These are phyloP conservation scores for Amblyjoppa fuscipennis DNA, from an alignment of 2,888 invertebrate species.

Conservation along the genomic window DNA sequence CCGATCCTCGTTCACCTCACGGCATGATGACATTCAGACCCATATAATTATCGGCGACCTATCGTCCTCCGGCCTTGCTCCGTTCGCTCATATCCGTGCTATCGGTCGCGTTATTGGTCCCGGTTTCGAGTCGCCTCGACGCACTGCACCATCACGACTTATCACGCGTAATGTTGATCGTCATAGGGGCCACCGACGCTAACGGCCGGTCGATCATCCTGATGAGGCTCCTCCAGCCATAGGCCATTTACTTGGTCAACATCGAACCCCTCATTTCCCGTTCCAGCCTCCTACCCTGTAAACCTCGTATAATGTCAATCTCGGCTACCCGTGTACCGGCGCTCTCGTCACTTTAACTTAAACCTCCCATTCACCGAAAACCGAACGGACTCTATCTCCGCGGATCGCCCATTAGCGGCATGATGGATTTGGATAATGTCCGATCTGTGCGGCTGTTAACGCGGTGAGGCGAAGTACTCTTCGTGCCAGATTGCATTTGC, in stretches of 20 bases:
- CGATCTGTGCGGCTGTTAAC: slow-evolving; percentile 4
- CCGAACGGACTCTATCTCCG: slow-evolving; percentile 7
- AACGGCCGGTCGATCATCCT: slow-evolving; percentile 48
- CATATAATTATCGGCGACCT: not conserved
- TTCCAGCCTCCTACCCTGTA: not conserved
- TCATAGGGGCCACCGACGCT: not conserved
- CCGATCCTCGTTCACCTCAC: not conserved
- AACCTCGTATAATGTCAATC: slow-evolving; percentile 28
- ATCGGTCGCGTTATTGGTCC: slow-evolving; percentile 12
- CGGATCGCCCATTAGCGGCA: slow-evolving; percentile 4
- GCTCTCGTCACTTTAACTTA: slow-evolving; percentile 2
- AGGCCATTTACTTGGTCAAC: slow-evolving; percentile 56
- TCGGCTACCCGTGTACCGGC: not conserved
- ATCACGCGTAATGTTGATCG: slow-evolving; percentile 11
- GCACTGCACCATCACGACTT: slow-evolving; percentile 19
- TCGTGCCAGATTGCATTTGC: not conserved
- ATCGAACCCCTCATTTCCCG: slow-evolving; percentile 9
- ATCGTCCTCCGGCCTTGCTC: not conserved
- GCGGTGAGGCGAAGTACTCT: not conserved
- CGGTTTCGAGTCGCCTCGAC: not conserved
- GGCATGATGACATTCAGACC: not conserved
- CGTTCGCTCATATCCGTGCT: not conserved
- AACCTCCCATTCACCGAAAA: not conserved
- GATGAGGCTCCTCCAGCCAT: slow-evolving; percentile 43
- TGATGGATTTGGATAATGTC: slow-evolving; percentile 20